Base-by-base conservation (phyloP, 2,888 invertebrate species). In the Loripinus fragilis region DNA sequence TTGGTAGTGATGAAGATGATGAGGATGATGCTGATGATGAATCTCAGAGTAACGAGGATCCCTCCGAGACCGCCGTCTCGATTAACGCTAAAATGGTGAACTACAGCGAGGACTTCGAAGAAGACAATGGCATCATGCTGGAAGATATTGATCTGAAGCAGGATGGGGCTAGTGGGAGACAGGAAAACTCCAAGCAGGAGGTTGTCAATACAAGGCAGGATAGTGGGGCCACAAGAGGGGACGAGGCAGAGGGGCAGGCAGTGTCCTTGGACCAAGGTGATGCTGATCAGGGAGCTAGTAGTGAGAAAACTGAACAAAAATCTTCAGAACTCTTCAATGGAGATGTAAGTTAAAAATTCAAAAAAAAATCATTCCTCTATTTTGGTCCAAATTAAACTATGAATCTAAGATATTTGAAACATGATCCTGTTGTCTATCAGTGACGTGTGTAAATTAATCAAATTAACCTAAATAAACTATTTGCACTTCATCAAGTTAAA, bases 1-100 rank as follows among this genome's bases (percentile, higher is more conserved):
- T 93, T 83, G 93, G 93, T 45, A 93, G 93, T 86, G 93, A 93
- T 87, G 93, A 93, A 73, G 93, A 93, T 87, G 92, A 92, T 72
- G 90, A 91, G 67, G 91, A 90, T 76, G 91, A 90, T 76, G 90
- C 87, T n/a, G 90, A 90, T 74, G 89, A 90, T 78, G 90, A 91
- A 80, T 89, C 91, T 50, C 88, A 88, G 71, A 90, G 90, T 80
- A 87, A 89, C 68, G 92, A 90, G 70, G 91, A 91, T 68, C 90
- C 91, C 2, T 90, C 90, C 38, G 91, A 91, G 71, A 91, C 91
- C 2, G 91, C 92, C 7, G 91, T 91, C 45, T 91, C 91, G 20
- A 87, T 90, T 28, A 89, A 88, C 50, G 86, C 86, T 38, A 83
- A 88, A 71, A 81, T 86, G 79, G 86, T 86, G 10, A 74, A 76